These are phyloP conservation scores for Garrulus glandarius DNA, from an alignment of 2,797 vertebrate genomes.

Conservation along the genomic window DNA sequence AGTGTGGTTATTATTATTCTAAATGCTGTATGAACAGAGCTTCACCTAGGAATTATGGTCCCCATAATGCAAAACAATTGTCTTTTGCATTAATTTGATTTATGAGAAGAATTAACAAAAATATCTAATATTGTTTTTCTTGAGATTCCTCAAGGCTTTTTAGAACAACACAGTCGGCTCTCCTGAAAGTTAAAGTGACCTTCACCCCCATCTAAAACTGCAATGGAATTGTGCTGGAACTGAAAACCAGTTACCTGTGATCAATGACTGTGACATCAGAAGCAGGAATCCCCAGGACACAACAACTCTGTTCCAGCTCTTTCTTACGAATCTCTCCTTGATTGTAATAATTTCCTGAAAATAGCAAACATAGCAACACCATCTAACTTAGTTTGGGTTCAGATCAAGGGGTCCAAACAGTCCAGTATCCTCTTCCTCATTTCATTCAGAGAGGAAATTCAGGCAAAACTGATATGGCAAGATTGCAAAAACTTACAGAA, in stretches of 20 bases:
- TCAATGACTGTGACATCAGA: constrained; percentile 83
- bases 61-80: neutral
- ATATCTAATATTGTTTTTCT: neutral
- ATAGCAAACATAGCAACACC: constrained; percentile 49
- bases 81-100: neutral
- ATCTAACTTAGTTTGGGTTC: neutral
- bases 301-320: constrained; percentile 90
- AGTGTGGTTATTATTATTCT: neutral
- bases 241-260: constrained; percentile 82
- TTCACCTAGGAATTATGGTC: neutral
- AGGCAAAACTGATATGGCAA: neutral
- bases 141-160: neutral
- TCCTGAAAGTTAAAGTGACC: neutral
- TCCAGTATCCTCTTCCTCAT: neutral
- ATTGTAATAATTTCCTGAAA: constrained; percentile 91
- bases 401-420: neutral
- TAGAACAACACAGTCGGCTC: neutral
- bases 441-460: neutral
- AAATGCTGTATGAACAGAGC: neutral
- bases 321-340: constrained; percentile 87
- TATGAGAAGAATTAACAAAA: neutral
- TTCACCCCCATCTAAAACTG: neutral
- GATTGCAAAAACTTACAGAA: neutral
- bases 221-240: neutral
- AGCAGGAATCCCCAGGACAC: constrained; percentile 85